Evolutionary conservation across 1,140 invertebrate species (phyloP).

Genomic region (Olivierus martensii): DNA sequence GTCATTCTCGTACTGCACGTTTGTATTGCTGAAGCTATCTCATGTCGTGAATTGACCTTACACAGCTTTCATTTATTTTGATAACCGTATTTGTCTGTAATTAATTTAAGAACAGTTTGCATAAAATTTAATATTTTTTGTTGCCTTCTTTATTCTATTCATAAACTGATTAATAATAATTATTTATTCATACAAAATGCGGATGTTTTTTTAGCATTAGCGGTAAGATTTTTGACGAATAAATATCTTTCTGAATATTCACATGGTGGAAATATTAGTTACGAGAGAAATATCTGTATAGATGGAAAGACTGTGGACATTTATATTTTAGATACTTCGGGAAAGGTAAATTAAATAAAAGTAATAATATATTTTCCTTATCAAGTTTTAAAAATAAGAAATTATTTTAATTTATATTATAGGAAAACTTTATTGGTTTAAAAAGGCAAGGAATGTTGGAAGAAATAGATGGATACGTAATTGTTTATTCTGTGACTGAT

Average conservation of each 20-base stretch:
- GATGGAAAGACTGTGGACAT: background rate
- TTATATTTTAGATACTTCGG: slow-evolving; percentile 1
- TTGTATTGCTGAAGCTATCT: too few relatives aligned
- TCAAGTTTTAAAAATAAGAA: too few relatives aligned
- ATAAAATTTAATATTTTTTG: too few relatives aligned
- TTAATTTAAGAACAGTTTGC: too few relatives aligned
- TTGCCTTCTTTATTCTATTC: too few relatives aligned
- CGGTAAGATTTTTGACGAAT: slow-evolving; percentile 1
- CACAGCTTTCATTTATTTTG: too few relatives aligned
- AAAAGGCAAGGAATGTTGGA: background rate
- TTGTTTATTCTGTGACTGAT: slow-evolving; percentile 7
- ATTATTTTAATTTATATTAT: background rate
- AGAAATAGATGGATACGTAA: slow-evolving; percentile 1
- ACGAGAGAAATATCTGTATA: slow-evolving; percentile 2
- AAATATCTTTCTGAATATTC: slow-evolving; percentile 7
- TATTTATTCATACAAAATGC: too few relatives aligned
- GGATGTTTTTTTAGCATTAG: background rate
- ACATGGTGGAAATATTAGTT: background rate
- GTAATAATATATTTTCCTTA: too few relatives aligned
- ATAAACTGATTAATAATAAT: too few relatives aligned
- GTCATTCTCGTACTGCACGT: too few relatives aligned
- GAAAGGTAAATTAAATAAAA: slow-evolving; percentile 1
- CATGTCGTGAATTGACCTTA: too few relatives aligned
- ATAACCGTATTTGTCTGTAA: too few relatives aligned
- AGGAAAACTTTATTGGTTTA: background rate